phyloP scores from a whole-genome alignment of 2,797 vertebrate species.

The Spinus pinus region DNA sequence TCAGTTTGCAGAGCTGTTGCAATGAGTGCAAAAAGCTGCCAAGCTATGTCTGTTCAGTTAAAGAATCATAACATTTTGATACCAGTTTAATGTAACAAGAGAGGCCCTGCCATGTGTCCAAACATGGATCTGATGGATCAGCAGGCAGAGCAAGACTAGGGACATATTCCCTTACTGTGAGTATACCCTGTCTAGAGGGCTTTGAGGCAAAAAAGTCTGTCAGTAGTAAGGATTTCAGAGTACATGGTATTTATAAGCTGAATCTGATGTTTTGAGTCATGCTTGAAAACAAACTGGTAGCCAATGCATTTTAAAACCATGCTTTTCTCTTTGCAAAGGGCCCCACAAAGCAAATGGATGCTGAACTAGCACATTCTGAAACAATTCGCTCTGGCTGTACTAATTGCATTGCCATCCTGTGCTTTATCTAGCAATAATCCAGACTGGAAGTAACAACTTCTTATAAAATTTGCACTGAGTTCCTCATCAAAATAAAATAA shows the following conservation, averaged over 20 bases:
- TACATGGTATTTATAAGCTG: background rate
- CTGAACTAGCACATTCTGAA: background rate
- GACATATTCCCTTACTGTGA: background rate
- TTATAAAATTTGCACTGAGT: background rate
- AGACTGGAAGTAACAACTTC: background rate
- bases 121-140: background rate
- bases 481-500: background rate
- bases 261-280: background rate
- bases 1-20: background rate
- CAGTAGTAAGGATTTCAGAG: background rate
- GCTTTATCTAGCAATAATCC: background rate
- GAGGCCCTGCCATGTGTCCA: background rate
- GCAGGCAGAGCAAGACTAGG: background rate
- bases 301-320: background rate
- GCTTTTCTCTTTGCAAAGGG: background rate
- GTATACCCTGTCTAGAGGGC: background rate
- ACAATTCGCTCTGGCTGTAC: background rate
- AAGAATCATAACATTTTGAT: background rate
- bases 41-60: background rate
- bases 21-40: background rate
- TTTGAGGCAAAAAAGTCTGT: background rate
- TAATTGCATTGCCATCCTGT: background rate
- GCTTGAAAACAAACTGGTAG: background rate
- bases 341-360: background rate
- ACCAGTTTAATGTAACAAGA: background rate